A percentile compares a stretch with the other conserved stretches of the same genome.
Evolutionary conservation across 2,888 invertebrate genomes (phyloP).

Genomic region (Anoncus sp.): DNA sequence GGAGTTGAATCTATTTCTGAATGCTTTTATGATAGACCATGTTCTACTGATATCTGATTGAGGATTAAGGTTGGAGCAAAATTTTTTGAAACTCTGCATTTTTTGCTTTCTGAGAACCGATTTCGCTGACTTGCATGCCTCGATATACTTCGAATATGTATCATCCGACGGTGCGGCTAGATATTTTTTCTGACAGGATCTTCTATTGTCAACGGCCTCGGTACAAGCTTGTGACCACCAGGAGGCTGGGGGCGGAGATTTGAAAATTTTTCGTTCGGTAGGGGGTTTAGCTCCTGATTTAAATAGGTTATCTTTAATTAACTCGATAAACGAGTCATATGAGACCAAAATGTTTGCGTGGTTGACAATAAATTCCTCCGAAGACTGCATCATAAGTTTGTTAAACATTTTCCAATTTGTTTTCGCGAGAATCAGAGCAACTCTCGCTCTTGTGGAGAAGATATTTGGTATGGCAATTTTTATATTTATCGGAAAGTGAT

Average conservation of each 20-base stretch:
- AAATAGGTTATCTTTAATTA: neutral
- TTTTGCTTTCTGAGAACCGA: slow-evolving; percentile 8
- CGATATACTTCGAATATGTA: neutral
- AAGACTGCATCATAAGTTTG: no score
- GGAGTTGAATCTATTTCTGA: slow-evolving; percentile 4
- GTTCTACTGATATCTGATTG: neutral
- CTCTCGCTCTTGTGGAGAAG: no score
- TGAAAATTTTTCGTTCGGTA: neutral
- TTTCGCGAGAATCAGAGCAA: no score
- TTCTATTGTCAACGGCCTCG: neutral
- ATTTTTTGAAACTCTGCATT: neutral
- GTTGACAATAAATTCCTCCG: no score
- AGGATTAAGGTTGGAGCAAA: neutral
- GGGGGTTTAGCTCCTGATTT: neutral
- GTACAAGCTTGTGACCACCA: slow-evolving; percentile 9
- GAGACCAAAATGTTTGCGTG: no score
- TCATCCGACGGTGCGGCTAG: neutral
- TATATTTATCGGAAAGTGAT: neutral
- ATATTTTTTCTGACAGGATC: neutral
- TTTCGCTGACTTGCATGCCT: neutral
- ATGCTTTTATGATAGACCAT: neutral
- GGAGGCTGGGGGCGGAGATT: neutral
- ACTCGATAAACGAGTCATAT: no score
- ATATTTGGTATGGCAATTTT: no score
- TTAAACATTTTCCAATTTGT: no score